Conservation (phyloP, 2,888 invertebrate genomes). For the Rhopalosiphum nymphaeae region DNA sequence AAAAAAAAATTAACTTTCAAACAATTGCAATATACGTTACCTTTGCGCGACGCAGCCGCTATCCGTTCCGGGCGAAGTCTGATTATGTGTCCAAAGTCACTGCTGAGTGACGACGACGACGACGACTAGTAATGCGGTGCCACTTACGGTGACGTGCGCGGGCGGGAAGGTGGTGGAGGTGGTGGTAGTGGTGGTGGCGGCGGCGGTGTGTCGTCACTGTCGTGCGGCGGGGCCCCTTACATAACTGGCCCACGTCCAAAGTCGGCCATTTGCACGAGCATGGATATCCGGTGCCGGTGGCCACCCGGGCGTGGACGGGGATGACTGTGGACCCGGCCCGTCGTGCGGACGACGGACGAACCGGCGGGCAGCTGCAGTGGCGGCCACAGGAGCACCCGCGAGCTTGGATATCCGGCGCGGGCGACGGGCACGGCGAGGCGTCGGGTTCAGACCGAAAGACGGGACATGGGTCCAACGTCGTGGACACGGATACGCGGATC, state of each 20-base stretch:
- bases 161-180: conserved; percentile 46
- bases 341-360: not conserved
- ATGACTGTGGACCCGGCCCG: not conserved
- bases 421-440: conserved; percentile 11
- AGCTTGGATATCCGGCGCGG: conserved; percentile 47
- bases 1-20: not conserved
- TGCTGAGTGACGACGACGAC: conserved; percentile 51
- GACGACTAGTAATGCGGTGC: conserved; percentile 56
- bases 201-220: conserved; percentile 59
- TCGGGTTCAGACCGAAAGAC: not conserved
- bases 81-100: conserved; percentile 56
- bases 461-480: conserved; percentile 30
- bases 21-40: conserved; percentile 44
- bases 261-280: conserved; percentile 55
- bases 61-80: conserved; percentile 42
- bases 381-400: not conserved
- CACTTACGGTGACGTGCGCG: conserved; percentile 15
- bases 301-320: not conserved
- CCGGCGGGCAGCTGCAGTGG: not conserved
- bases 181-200: conserved; percentile 30
- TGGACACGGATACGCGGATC: conserved; percentile 32
- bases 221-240: conserved; percentile 62
- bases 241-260: conserved; percentile 65
- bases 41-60: conserved; percentile 24
- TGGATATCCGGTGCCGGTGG: conserved; percentile 49